Percentiles rank a stretch among this genome's conserved stretches.
Evolutionary conservation across 2,888 invertebrate species (phyloP).

Genomic region (Tipula confusa): DNA sequence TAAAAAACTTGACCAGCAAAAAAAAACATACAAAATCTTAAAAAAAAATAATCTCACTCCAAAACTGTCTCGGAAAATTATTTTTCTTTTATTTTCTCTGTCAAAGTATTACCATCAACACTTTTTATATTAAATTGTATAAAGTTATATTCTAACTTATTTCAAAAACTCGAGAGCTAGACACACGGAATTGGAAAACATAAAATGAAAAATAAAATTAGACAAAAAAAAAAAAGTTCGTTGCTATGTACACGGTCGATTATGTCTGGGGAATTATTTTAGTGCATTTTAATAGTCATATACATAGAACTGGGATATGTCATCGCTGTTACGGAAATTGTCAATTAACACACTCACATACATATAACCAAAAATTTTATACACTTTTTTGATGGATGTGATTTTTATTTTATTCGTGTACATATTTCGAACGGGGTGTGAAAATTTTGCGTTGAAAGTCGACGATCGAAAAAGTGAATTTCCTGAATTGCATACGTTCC

Average conservation of each 20-base stretch:
- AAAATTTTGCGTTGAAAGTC: neutral
- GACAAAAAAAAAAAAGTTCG: neutral
- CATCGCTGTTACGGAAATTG: neutral
- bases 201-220: neutral
- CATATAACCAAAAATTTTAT: too few species aligned
- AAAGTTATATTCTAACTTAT: neutral
- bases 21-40: neutral
- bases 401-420: neutral
- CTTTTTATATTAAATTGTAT: too few species aligned
- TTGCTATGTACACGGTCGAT: neutral
- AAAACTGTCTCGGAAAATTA: neutral
- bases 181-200: conserved; percentile 3
- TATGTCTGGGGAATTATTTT: neutral
- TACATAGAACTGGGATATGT: neutral
- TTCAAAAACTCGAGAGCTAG: neutral
- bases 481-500: neutral
- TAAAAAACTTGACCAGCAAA: neutral
- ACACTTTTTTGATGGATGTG: neutral
- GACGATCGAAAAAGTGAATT: neutral
- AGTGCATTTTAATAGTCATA: neutral
- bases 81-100: neutral
- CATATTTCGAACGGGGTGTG: neutral
- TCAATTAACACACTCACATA: neutral
- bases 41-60: neutral
- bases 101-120: neutral